Percentiles rank a stretch among this genome's conserved stretches.
Conservation (phyloP, 2,113 vertebrate genomes). For the Lepidothrix coronata region DNA sequence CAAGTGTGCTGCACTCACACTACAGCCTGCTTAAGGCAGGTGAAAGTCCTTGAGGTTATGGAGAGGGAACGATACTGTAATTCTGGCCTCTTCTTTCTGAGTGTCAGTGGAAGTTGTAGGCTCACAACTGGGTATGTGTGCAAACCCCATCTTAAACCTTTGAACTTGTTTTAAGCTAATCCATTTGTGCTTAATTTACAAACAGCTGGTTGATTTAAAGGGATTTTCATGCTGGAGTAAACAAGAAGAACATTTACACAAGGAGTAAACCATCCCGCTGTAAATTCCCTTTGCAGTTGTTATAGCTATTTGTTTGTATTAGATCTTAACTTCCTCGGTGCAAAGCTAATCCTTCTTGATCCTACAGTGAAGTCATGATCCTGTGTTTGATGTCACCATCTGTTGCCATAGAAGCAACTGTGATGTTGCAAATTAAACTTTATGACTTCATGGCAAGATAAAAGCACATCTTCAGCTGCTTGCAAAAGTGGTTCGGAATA, state of each 20-base stretch:
- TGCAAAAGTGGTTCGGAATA: background rate
- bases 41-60: background rate
- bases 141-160: background rate
- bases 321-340: constrained; percentile 46
- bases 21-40: background rate
- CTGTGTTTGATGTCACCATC: constrained; percentile 56
- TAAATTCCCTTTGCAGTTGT: constrained; percentile 30
- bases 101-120: rapidly evolving
- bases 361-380: constrained; percentile 38
- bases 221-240: constrained; percentile 34
- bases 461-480: background rate
- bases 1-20: background rate
- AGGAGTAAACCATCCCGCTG: background rate
- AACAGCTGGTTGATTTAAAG: constrained; percentile 58
- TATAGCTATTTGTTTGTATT: constrained; percentile 51
- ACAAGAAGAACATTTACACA: constrained; percentile 37
- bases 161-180: constrained; percentile 46
- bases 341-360: constrained; percentile 52
- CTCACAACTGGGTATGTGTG: background rate
- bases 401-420: constrained; percentile 45
- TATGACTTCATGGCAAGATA: background rate
- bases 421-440: constrained; percentile 29
- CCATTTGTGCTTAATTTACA: constrained; percentile 47
- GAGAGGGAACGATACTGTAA: background rate
- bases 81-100: background rate